A percentile compares a stretch with the other conserved stretches of the same genome.
These are phyloP conservation scores for Lasioglossum villosulum DNA, from an alignment of 2,888 invertebrate genomes.

Conservation along the genomic window DNA sequence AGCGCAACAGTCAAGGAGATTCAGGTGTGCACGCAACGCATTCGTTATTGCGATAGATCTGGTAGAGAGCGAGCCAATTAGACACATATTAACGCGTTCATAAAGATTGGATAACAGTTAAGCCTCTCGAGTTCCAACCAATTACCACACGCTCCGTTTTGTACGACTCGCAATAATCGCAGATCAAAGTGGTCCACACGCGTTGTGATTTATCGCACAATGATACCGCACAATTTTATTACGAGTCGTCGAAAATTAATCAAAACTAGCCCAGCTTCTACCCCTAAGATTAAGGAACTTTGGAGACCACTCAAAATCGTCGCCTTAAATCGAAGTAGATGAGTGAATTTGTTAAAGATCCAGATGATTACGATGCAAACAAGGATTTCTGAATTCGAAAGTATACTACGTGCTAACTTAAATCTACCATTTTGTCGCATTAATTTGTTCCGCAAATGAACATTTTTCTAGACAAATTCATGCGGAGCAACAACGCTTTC, in stretches of 20 bases:
- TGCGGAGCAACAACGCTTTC: no score
- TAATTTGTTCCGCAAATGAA: background rate
- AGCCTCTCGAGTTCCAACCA: background rate
- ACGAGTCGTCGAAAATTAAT: background rate
- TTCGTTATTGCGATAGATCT: background rate
- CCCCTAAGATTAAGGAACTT: background rate
- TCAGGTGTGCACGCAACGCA: background rate
- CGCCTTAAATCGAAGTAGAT: no score
- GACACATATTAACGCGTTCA: background rate
- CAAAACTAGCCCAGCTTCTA: background rate
- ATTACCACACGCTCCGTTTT: background rate
- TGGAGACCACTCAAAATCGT: no score
- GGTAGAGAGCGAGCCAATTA: background rate
- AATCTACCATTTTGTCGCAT: no score
- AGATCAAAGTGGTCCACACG: background rate
- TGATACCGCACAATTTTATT: background rate
- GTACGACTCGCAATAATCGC: background rate
- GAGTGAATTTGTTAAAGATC: no score
- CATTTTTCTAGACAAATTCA: no score
- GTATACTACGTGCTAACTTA: no score
- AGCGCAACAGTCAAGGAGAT: background rate
- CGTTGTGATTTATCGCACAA: background rate
- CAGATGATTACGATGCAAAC: no score
- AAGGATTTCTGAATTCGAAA: no score
- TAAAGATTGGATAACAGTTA: background rate